phyloP scores from a whole-genome alignment of 1,140 invertebrate species.

The Papilio polyxenes region DNA sequence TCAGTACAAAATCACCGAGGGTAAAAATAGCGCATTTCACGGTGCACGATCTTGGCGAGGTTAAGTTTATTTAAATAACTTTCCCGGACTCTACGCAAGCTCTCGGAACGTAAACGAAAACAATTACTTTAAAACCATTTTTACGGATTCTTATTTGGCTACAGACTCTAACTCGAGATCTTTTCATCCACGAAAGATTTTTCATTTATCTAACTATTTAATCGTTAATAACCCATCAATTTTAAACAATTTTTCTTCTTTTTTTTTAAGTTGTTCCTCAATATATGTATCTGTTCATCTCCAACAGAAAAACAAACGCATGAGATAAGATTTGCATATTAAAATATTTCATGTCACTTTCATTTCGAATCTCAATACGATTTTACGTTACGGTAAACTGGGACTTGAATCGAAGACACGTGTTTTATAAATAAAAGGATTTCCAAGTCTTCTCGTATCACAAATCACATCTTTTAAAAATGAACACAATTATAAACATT shows the following conservation, averaged over 20 bases:
- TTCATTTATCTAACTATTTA: too few relatives aligned
- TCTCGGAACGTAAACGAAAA: background rate
- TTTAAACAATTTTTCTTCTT: background rate
- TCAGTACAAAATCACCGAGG: background rate
- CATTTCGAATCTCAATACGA: background rate
- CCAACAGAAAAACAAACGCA: background rate
- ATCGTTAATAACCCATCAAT: too few relatives aligned
- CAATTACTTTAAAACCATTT: background rate
- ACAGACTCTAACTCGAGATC: too few relatives aligned
- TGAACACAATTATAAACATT: too few relatives aligned
- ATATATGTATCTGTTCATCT: background rate
- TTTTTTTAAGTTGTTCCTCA: too few relatives aligned
- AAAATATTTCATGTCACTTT: background rate
- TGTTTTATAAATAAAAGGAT: background rate
- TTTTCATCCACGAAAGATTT: too few relatives aligned
- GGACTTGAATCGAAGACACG: background rate
- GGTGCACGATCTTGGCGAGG: background rate
- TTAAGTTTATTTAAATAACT: conserved; percentile 9
- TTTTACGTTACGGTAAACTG: background rate
- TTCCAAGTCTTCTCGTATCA: background rate
- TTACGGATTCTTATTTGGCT: background rate
- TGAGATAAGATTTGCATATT: conserved; percentile 1
- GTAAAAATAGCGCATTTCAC: conserved; percentile 1
- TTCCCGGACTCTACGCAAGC: background rate
- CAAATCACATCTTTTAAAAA: background rate